Base-by-base conservation (phyloP, 2,797 vertebrate species). In the Phataginus tricuspis region DNA sequence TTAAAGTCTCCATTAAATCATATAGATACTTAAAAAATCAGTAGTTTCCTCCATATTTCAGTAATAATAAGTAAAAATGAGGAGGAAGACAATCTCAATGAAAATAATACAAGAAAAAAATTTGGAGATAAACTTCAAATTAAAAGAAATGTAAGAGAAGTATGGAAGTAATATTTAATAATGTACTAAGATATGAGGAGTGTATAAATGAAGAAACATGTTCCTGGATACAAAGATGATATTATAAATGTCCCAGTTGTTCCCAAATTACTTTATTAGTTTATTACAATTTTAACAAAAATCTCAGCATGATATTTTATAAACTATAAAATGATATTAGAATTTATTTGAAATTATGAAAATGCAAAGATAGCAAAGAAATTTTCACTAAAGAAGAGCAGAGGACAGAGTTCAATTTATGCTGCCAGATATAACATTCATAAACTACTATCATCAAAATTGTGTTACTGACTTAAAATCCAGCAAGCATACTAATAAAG, bases 51-150 rank as follows among this genome's bases (percentile, higher is more conserved):
- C 55, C 21, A 42, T 49, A 69, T 59, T 69, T 77, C 12, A 61
- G 0, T 53, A 94, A 69, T 21, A 90, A 21, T 94, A 66, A 71
- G 16, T 45, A 88, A 82, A 88, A 94, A 78, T 86, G n/a, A 83
- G 39, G 29, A 84, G 39, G 78, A 92, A 75, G 57, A 53, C 8
- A 72, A 16, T 63, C 42, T 72, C 13, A 31, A 7, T 79, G 15
- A 71, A 69, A 61, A 86, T 27, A 79, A 63, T 61, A 79, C 6
- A 39, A 79, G 6, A 37, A n/a, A 55, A 23, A 66, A 53, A 42
- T 71, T 61, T 93, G 74, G 42, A 79, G n/a, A 13, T 78, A 57
- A 79, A 86, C n/a, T 68, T 68, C 57, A n/a, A 79, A 79, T 63
- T 86, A 86, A 75, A 82, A 79, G 16, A 86, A 87, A 79, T 71